Base-by-base conservation (phyloP, 2,888 invertebrate genomes). In the Nemoura dubitans region DNA sequence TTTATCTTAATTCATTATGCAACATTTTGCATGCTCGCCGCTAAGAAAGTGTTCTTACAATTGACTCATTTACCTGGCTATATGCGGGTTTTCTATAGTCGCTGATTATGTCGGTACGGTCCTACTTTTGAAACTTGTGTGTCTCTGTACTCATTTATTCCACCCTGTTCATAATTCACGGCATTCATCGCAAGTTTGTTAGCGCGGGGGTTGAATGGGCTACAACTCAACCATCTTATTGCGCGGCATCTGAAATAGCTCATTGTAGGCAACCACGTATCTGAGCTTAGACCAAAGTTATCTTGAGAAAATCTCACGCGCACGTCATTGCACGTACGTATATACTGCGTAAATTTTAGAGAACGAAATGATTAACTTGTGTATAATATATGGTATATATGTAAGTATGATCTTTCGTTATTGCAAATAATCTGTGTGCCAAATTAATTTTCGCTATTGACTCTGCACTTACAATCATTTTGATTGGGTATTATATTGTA, bases 1-100 rank as follows among this genome's bases (percentile, higher is more conserved):
- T 59, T 59, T 59, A 59, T 59, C 59, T 59, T 59, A 59, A 78
- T 78, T 78, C 78, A 78, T 78, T 78, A 78, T 26, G 28, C n/a
- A 78, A 78, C 78, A 78, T 78, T 78, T 78, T 78, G 78, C 78
- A 78, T 78, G 78, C 78, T 78, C 26, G n/a, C 28, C 76, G 2
- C 78, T 78, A 28, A 26, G 78, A 78, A 78, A 78, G 16, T 78
- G 26, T 26, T 78, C 78, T 78, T 78, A 78, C 78, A 78, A 78
- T 78, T 27, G 78, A 78, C 78, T 78, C 78, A 78, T 78, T 78
- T 78, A 78, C 78, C 78, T 78, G 78, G 2, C 78, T 59, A 3
- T 59, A 14, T 59, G 59, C 59, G 59, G 78, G 28, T 78, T 78
- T 78, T 78, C 78, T 78, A 78, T 78, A 59, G 59, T 21, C 59